Evolutionary conservation across 2,888 invertebrate genomes (phyloP), one percentile per base, ranked within the genome.

Genomic region (Campaea margaritaria): DNA sequence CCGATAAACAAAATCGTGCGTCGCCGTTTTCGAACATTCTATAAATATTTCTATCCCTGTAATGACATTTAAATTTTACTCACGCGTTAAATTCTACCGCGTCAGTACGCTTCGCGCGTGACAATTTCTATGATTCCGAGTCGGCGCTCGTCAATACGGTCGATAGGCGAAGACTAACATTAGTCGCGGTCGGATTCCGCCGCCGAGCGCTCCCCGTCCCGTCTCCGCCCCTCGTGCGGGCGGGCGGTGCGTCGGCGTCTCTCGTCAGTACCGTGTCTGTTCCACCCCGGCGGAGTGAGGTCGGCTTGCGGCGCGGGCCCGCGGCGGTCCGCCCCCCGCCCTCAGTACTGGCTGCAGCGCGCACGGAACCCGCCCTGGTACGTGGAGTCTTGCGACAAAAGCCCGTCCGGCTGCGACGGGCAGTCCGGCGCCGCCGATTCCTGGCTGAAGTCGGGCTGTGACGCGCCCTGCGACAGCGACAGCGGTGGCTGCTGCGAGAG

Each of bases 351-450:
- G 80, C 93, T 93, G 89, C 94, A 94, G 93, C 89, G 95, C 93
- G 89, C 94, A 87, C 89, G 94, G 94, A 91, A 95, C 89, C 87
- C 94, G 78, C 95, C 96, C 89, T 96, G 96, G 91, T 96, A 97
- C 70, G 96, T 96, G 45, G 96, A 96, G 88, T 97, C 98, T 93
- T 99, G 99, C 49, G 98, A 99, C 76, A 99, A 93, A 78, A 99
- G 94, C 56, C 97, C 98, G 86, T 99, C 99, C 93, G 98, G 97
- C 93, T 99, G 98, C 51, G 98, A 98, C 81, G 96, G 96, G 86
- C 96, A 96, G 86, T 97, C 97, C 52, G 96, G 95, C 86, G 96
- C 95, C 82, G 96, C 95, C 61, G 96, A 96, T 87, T 97, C 97
- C 93, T 97, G 96, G 71, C 95, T 95, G 72, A 95, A 91, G 85